Conservation (phyloP, 2,113 vertebrate genomes). For the Oplegnathus fasciatus region DNA sequence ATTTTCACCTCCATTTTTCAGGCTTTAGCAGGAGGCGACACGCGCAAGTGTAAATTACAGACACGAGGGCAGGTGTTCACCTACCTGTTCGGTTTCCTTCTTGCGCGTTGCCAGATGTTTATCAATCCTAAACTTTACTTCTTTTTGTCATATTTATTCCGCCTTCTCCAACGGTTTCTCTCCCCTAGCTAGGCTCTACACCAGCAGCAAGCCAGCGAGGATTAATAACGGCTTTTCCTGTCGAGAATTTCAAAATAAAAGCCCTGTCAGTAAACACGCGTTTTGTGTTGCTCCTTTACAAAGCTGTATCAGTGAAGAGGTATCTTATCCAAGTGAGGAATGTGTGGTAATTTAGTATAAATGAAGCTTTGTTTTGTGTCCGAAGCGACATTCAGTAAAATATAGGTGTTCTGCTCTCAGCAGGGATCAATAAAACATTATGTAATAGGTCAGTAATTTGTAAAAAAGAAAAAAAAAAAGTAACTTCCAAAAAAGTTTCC, state of each 20-base stretch:
- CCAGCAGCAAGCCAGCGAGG: constrained; percentile 49
- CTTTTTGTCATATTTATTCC: constrained; percentile 51
- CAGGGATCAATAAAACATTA: background rate
- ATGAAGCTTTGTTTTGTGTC: background rate
- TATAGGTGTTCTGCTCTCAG: background rate
- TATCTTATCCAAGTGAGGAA: too few species aligned
- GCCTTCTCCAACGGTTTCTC: constrained; percentile 72
- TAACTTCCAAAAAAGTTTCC: too few species aligned
- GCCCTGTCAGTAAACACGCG: background rate
- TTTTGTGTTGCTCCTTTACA: background rate
- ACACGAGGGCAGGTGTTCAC: background rate
- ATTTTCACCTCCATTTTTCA: constrained; percentile 71
- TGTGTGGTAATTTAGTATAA: too few species aligned
- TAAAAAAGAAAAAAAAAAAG: too few species aligned
- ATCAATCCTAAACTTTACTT: constrained; percentile 61
- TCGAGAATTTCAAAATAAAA: constrained; percentile 41
- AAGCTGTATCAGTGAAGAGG: background rate
- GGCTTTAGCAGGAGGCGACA: constrained; percentile 23
- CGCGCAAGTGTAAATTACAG: background rate
- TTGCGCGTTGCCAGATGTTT: constrained; percentile 50
- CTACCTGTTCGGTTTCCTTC: constrained; percentile 71
- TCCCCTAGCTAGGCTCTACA: constrained; percentile 80
- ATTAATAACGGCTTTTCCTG: background rate
- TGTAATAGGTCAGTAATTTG: background rate
- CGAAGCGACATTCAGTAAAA: background rate